Conservation (phyloP, 1,140 invertebrate species). For the Cydia amplana region DNA sequence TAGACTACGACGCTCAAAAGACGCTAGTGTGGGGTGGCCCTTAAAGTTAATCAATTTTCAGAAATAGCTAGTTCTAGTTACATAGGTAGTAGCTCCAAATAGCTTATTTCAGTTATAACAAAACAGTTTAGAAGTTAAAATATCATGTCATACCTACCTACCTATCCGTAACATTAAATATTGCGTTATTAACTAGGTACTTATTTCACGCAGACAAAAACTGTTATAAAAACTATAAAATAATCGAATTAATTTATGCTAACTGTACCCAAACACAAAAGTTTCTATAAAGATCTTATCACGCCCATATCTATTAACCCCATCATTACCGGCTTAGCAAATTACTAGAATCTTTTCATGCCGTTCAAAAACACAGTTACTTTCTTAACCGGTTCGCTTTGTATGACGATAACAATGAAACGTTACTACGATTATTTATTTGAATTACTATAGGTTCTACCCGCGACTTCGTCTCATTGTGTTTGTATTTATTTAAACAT, state of each 20-base stretch:
- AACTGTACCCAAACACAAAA: neutral
- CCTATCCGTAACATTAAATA: no score
- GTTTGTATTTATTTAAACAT: no score
- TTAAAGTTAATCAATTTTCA: no score
- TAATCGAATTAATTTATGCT: neutral
- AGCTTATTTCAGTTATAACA: no score
- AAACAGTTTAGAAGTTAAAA: no score
- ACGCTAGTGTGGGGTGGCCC: no score
- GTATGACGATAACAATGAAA: neutral
- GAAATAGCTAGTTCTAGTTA: no score
- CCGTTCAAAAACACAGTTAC: neutral
- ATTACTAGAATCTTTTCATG: conserved; percentile 2
- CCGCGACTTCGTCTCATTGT: no score
- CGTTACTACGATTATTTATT: neutral
- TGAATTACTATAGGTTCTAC: no score
- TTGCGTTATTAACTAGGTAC: neutral
- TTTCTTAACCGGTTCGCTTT: conserved; percentile 12
- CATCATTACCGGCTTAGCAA: conserved; percentile 20
- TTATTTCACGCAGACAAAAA: neutral
- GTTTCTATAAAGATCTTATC: conserved; percentile 8
- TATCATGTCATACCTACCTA: no score
- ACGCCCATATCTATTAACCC: neutral
- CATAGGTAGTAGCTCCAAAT: no score
- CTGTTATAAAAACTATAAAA: neutral
- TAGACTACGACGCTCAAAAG: no score